A percentile compares a stretch with the other conserved stretches of the same genome.
These are phyloP conservation scores for Chaetorhynchus papuensis DNA, from an alignment of 2,113 vertebrate species.

Conservation along the genomic window DNA sequence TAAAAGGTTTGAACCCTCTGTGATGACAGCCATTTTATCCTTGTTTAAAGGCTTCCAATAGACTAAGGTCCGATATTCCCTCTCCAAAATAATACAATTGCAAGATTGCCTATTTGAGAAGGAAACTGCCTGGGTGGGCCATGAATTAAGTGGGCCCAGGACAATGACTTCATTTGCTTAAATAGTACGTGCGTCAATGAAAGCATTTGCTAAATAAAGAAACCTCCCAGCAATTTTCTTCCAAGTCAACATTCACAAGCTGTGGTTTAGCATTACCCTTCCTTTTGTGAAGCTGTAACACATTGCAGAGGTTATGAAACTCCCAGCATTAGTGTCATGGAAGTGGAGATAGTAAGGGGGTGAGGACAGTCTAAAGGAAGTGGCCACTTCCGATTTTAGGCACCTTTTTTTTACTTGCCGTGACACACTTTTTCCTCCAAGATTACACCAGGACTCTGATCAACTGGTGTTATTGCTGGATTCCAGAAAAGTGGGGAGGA, in stretches of 20 bases:
- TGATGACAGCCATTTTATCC: background rate
- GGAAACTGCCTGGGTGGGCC: conserved; percentile 10
- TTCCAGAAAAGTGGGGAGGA: background rate
- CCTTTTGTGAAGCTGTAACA: background rate
- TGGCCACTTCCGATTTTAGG: background rate
- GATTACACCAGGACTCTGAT: background rate
- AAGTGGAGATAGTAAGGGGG: background rate
- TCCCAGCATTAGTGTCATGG: background rate
- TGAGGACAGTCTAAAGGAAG: background rate
- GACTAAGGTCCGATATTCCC: background rate
- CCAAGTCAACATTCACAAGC: conserved; percentile 7
- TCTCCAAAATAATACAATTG: background rate
- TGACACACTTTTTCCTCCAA: background rate
- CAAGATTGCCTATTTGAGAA: background rate
- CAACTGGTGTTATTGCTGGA: conserved; percentile 54
- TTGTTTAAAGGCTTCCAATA: background rate
- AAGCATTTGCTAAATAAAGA: conserved; percentile 44
- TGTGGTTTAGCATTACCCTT: conserved; percentile 14
- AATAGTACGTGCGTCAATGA: conserved; percentile 10
- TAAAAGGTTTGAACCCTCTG: background rate
- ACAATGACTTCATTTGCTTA: conserved; percentile 36
- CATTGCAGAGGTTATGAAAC: background rate
- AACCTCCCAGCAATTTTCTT: conserved; percentile 26
- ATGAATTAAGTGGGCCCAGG: background rate
- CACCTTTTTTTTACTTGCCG: background rate